phyloP scores from a whole-genome alignment of 2,888 invertebrate species.

The Sipunculus nudus region DNA sequence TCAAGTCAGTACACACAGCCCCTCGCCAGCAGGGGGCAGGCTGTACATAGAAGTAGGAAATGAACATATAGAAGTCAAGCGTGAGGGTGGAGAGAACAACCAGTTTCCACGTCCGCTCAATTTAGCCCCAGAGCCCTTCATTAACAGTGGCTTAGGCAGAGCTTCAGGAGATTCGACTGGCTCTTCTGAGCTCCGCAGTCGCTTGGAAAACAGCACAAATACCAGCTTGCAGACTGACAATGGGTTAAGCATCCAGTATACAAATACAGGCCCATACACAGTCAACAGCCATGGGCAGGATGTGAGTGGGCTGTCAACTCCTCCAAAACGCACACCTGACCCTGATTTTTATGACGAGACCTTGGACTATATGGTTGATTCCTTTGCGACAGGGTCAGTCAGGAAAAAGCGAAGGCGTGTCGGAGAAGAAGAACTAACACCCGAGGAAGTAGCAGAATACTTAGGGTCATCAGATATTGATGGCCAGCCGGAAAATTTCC shows the following conservation, averaged over 20 bases:
- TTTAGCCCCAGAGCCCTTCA: no score
- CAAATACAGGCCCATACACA: conserved; percentile 33
- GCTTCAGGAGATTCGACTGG: no score
- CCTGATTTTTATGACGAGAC: conserved; percentile 34
- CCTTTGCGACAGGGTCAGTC: conserved; percentile 31
- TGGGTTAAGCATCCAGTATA: conserved; percentile 34
- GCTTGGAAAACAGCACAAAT: no score
- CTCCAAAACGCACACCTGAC: conserved; percentile 15
- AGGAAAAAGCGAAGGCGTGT: conserved; percentile 36
- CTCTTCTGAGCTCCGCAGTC: no score
- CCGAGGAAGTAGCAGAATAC: conserved; percentile 44
- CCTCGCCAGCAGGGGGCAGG: no score
- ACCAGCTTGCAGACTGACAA: conserved; percentile 5
- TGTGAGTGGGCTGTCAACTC: conserved; percentile 28
- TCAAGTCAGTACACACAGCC: no score
- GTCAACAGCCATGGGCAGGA: conserved; percentile 31
- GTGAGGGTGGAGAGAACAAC: no score
- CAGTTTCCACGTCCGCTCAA: no score
- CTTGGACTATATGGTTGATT: conserved; percentile 40
- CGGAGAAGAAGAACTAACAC: conserved; percentile 37
- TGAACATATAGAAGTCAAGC: no score
- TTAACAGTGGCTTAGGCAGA: no score
- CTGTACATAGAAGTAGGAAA: no score
- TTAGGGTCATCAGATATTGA: conserved; percentile 28
- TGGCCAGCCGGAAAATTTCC: conserved; percentile 19